phyloP scores from a whole-genome alignment of 1,140 invertebrate species.

The Zaprionus inermis region DNA sequence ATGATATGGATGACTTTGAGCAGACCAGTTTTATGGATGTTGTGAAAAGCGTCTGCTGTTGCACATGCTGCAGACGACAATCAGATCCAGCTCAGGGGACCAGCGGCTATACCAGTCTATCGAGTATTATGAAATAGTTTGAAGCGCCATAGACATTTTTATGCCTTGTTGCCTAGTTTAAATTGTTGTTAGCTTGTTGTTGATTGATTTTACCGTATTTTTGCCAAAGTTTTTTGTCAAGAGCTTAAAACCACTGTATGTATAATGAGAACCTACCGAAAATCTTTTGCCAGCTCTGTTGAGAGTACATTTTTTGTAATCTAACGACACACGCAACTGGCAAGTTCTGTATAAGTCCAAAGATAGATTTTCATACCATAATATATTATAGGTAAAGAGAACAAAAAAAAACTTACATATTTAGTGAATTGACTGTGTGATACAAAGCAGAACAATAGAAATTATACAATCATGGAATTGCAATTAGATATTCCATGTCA shows the following conservation, averaged over 20 bases:
- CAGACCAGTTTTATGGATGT: slow-evolving; percentile 81
- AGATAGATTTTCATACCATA: slow-evolving; percentile 18
- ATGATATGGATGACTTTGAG: slow-evolving; percentile 84
- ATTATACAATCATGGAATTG: slow-evolving; percentile 22
- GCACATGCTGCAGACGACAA: slow-evolving; percentile 60
- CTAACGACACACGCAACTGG: slow-evolving; percentile 11
- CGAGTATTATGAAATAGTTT: slow-evolving; percentile 81
- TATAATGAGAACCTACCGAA: slow-evolving; percentile 19
- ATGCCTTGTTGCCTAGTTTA: slow-evolving; percentile 37
- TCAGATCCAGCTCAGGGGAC: slow-evolving; percentile 42
- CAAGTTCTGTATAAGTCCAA: slow-evolving; percentile 17
- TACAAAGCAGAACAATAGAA: slow-evolving; percentile 58
- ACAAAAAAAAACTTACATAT: slow-evolving; percentile 14
- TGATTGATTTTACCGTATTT: slow-evolving; percentile 25
- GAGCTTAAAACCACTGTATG: slow-evolving; percentile 19
- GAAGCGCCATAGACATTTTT: slow-evolving; percentile 34
- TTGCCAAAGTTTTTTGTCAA: slow-evolving; percentile 37
- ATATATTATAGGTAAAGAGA: slow-evolving; percentile 12
- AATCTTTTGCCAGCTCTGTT: slow-evolving; percentile 23
- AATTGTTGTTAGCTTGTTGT: slow-evolving; percentile 48
- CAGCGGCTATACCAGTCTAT: slow-evolving; percentile 77
- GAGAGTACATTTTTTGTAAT: slow-evolving; percentile 12
- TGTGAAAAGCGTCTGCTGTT: slow-evolving; percentile 84
- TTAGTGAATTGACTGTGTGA: slow-evolving; percentile 26
- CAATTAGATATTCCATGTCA: slow-evolving; percentile 59